These are phyloP conservation scores for Lanistes nyassanus DNA, from an alignment of 1,140 invertebrate genomes.

Conservation along the genomic window DNA sequence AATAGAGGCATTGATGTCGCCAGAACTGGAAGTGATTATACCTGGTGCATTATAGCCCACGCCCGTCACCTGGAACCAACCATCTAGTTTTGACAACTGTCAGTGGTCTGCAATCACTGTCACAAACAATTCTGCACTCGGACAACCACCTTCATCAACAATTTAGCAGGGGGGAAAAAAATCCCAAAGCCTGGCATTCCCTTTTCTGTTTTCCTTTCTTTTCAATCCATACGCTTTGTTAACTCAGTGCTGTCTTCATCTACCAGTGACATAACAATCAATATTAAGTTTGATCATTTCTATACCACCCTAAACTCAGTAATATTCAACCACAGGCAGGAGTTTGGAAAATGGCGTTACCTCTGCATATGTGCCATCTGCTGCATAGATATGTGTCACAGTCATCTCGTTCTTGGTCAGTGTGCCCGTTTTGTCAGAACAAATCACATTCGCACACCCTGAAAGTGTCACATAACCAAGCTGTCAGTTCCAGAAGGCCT, in stretches of 20 bases:
- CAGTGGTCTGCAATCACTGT: neutral
- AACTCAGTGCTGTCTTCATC: neutral
- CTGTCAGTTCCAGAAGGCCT: neutral
- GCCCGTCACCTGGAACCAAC: constrained; percentile 75
- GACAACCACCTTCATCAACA: too few relatives aligned
- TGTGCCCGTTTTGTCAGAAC: constrained; percentile 99
- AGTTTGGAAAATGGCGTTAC: constrained; percentile 64
- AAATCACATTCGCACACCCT: constrained; percentile 98
- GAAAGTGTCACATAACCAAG: constrained; percentile 3
- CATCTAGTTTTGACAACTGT: neutral
- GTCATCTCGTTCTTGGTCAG: constrained; percentile 99
- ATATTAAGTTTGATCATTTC: too few relatives aligned
- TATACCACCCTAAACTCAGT: too few relatives aligned
- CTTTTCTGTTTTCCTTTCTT: too few relatives aligned
- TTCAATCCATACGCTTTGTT: too few relatives aligned
- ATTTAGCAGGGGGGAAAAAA: too few relatives aligned
- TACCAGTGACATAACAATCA: neutral
- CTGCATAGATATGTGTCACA: constrained; percentile 87
- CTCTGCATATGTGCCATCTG: constrained; percentile 91
- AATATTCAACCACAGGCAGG: too few relatives aligned
- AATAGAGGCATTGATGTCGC: constrained; percentile 7
- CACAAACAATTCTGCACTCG: too few relatives aligned
- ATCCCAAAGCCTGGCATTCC: too few relatives aligned
- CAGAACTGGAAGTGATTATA: neutral
- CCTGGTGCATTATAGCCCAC: constrained; percentile 82